Conservation (phyloP, 2,113 vertebrate species). For the Eurystomus gularis region DNA sequence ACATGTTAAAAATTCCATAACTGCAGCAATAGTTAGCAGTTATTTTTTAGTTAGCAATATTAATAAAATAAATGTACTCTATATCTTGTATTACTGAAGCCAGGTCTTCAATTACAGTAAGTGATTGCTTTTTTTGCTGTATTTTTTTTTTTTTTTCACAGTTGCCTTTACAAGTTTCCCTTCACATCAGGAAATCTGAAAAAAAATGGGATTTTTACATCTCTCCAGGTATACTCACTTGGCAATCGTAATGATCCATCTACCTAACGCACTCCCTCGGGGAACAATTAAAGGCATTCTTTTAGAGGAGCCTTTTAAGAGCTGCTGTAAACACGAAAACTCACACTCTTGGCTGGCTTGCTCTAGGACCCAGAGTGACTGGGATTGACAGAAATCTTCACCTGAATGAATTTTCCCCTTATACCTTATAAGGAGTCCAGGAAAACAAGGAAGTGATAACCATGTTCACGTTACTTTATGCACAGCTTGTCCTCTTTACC, state of each 20-base stretch:
- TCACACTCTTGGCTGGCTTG: not conserved
- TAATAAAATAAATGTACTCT: not conserved
- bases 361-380: slow-evolving; percentile 64
- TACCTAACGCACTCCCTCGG: not conserved
- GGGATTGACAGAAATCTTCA: slow-evolving; percentile 61
- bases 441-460: slow-evolving; percentile 90
- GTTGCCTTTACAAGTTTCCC: slow-evolving; percentile 9
- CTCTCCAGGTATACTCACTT: slow-evolving; percentile 59
- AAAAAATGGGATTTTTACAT: slow-evolving; percentile 63
- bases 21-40: not conserved
- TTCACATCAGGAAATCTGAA: slow-evolving; percentile 37
- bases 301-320: not conserved
- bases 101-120: not conserved
- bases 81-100: not conserved
- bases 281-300: not conserved
- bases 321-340: not conserved
- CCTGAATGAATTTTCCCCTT: slow-evolving; percentile 73
- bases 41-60: not conserved
- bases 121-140: not conserved
- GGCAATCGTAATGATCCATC: not conserved
- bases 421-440: slow-evolving; percentile 86
- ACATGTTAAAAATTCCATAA: not conserved
- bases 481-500: slow-evolving; percentile 71
- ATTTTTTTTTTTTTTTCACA: slow-evolving; percentile 4
- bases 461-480: slow-evolving; percentile 68